phyloP scores from a whole-genome alignment of 2,797 vertebrate genomes.

The Coracias cyanogaster region DNA sequence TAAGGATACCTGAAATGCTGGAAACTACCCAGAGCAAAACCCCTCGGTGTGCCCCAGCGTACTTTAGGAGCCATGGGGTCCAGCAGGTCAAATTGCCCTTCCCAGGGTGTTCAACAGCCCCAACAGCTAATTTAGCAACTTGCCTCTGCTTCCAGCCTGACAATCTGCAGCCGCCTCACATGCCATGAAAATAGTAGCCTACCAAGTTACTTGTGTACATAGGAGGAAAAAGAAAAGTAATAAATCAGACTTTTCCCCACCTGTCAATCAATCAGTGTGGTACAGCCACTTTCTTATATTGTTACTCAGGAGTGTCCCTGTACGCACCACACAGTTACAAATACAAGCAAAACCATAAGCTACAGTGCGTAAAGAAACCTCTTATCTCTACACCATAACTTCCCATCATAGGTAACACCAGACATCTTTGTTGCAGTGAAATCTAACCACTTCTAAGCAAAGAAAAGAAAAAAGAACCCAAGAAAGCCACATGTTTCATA shows the following conservation, averaged over 20 bases:
- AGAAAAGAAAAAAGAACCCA: background rate
- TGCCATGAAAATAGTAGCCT: background rate
- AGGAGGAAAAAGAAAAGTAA: background rate
- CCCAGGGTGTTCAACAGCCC: background rate
- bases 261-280: background rate
- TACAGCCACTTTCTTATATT: background rate
- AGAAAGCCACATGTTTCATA: background rate
- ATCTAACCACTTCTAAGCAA: background rate
- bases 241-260: background rate
- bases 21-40: background rate
- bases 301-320: background rate
- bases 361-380: background rate
- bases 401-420: background rate
- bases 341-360: background rate
- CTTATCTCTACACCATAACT: background rate
- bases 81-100: background rate
- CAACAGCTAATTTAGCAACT: background rate
- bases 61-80: accelerated
- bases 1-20: background rate
- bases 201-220: too few relatives aligned
- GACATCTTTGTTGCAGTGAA: background rate
- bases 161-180: background rate
- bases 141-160: background rate
- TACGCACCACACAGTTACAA: background rate
- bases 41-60: too few relatives aligned